Conservation (phyloP, 2,113 vertebrate species). For the Bambusicola thoracicus region DNA sequence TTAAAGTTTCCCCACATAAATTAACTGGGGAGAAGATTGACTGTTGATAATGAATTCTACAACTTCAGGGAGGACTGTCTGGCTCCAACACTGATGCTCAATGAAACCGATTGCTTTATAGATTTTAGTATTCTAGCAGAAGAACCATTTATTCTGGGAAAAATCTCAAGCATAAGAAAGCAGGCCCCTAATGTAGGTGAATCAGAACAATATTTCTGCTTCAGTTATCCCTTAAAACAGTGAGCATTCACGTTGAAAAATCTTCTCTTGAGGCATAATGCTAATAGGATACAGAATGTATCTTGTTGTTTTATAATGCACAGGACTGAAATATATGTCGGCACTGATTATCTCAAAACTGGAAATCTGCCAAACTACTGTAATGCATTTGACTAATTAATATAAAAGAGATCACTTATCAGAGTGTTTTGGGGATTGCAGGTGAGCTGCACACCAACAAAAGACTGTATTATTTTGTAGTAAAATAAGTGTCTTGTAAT, state of each 20-base stretch:
- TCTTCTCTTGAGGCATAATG: not conserved
- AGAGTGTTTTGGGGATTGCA: not conserved
- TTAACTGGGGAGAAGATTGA: not conserved
- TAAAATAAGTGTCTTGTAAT: not conserved
- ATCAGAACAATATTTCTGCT: constrained; percentile 14
- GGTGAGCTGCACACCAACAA: not conserved
- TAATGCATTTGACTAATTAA: not conserved
- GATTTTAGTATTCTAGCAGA: not conserved
- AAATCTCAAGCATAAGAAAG: not conserved
- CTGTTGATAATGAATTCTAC: not conserved
- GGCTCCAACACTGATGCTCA: not conserved
- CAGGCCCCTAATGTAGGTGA: not conserved
- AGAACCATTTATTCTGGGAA: not conserved
- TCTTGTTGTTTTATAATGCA: not conserved
- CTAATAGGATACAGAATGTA: not conserved
- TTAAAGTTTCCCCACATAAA: not conserved
- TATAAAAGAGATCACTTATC: not conserved
- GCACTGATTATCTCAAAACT: not conserved
- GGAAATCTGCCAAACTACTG: not conserved
- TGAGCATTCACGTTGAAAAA: not conserved
- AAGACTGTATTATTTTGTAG: not conserved
- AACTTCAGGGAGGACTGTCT: not conserved
- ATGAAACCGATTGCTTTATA: not conserved
- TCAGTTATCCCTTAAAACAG: not conserved
- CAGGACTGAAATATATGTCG: not conserved